A percentile compares a stretch with the other conserved stretches of the same genome.
Evolutionary conservation across 2,113 vertebrate species (phyloP).

Genomic region (Gobio gobio): DNA sequence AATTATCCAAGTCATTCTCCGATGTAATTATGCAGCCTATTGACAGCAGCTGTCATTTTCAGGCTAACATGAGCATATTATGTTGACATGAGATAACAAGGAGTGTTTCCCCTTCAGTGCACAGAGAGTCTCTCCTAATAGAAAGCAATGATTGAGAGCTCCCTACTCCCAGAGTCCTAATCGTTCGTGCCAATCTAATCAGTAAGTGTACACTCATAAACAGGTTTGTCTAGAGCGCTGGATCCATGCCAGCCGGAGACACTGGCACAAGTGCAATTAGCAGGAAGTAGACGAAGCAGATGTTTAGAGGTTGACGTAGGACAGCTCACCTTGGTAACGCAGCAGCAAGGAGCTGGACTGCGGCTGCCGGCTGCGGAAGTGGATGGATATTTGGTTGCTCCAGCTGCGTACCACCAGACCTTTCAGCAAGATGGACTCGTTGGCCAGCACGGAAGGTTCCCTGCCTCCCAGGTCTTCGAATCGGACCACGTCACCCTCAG

Average conservation of each 20-base stretch:
- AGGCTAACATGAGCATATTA: constrained; percentile 58
- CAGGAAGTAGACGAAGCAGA: constrained; percentile 2
- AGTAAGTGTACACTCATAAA: constrained; percentile 48
- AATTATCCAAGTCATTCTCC: constrained; percentile 52
- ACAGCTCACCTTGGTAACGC: constrained; percentile 86
- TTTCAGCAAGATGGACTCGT: constrained; percentile 89
- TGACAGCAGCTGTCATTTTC: constrained; percentile 63
- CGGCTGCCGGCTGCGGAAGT: constrained; percentile 81
- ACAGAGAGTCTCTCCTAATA: constrained; percentile 52
- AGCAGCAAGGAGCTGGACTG: constrained; percentile 82
- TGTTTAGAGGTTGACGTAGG: constrained; percentile 12
- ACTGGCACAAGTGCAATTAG: background rate
- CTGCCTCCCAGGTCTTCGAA: constrained; percentile 83
- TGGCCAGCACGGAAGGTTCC: constrained; percentile 87
- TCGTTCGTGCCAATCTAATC: constrained; percentile 59
- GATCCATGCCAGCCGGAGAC: constrained; percentile 34
- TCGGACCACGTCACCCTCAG: constrained; percentile 82
- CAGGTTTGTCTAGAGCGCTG: constrained; percentile 45
- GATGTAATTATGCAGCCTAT: constrained; percentile 58
- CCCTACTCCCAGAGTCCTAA: constrained; percentile 48
- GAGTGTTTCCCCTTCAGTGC: constrained; percentile 52
- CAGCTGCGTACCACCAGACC: constrained; percentile 92
- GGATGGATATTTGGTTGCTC: constrained; percentile 87
- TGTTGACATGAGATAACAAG: constrained; percentile 61
- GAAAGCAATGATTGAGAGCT: constrained; percentile 53